Percentiles rank a stretch among this genome's conserved stretches.
These are phyloP conservation scores for Elegia similella DNA, from an alignment of 2,888 invertebrate genomes.

Conservation along the genomic window DNA sequence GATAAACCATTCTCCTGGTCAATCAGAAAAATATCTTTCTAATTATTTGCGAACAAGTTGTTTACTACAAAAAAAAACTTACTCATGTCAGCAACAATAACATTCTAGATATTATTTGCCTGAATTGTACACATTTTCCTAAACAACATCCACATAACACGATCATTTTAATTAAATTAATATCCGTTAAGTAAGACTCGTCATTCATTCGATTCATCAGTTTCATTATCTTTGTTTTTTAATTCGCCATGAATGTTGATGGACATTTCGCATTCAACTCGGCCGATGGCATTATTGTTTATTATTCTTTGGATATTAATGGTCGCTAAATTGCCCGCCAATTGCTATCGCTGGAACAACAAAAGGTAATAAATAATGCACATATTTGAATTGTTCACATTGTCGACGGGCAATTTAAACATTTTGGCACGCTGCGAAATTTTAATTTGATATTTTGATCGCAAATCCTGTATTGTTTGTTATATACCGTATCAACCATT, in stretches of 20 bases:
- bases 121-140: conserved; percentile 26
- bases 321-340: conserved; percentile 28
- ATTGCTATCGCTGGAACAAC: conserved; percentile 24
- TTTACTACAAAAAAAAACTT: no score
- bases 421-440: background rate
- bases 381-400: conserved; percentile 21
- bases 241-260: conserved; percentile 26
- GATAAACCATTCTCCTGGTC: no score
- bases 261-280: conserved; percentile 23
- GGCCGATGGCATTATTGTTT: conserved; percentile 27
- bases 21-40: no score
- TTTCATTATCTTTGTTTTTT: conserved; percentile 23
- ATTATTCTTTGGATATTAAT: conserved; percentile 28
- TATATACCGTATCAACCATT: no score
- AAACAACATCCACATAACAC: no score
- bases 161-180: no score
- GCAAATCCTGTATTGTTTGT: no score
- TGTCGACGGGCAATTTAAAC: background rate
- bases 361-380: conserved; percentile 31
- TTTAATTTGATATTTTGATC: background rate
- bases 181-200: conserved; percentile 37
- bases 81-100: no score
- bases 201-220: conserved; percentile 16
- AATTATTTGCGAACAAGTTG: no score
- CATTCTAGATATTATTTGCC: no score